Evolutionary conservation across 2,113 vertebrate species (phyloP).

Genomic region (Nymphicus hollandicus): DNA sequence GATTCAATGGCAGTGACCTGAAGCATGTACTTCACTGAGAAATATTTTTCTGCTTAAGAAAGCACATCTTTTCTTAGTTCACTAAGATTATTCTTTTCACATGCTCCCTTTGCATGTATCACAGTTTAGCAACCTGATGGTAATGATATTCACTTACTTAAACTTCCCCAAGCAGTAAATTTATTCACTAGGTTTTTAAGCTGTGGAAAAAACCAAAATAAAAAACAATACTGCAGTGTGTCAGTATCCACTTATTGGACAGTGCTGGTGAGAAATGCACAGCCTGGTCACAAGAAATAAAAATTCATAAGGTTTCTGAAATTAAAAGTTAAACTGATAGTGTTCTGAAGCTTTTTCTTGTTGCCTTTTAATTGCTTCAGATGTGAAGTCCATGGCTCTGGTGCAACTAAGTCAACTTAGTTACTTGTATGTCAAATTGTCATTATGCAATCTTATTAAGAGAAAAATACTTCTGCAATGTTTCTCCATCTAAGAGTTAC

Average conservation of each 20-base stretch:
- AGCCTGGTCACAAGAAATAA: not conserved
- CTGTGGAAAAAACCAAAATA: not conserved
- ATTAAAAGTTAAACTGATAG: not conserved
- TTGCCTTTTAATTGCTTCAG: not conserved
- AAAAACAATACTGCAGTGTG: not conserved
- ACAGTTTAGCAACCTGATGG: not conserved
- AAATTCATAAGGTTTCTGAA: not conserved
- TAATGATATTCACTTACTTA: not conserved
- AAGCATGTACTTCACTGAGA: not conserved
- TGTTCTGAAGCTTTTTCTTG: not conserved
- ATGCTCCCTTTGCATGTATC: not conserved
- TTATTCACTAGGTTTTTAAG: not conserved
- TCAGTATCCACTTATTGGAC: not conserved
- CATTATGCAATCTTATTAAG: not conserved
- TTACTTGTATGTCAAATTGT: not conserved
- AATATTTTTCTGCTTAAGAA: conserved; percentile 16
- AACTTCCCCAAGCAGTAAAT: conserved; percentile 17
- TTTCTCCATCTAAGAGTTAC: not conserved
- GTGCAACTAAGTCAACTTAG: not conserved
- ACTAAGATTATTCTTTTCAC: not conserved
- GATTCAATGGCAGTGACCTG: not conserved
- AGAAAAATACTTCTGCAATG: not conserved
- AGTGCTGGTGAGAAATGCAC: not conserved
- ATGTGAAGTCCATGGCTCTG: not conserved
- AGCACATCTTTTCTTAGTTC: not conserved